Evolutionary conservation across 2,113 vertebrate genomes (phyloP).

Genomic region (Clarias magur): DNA sequence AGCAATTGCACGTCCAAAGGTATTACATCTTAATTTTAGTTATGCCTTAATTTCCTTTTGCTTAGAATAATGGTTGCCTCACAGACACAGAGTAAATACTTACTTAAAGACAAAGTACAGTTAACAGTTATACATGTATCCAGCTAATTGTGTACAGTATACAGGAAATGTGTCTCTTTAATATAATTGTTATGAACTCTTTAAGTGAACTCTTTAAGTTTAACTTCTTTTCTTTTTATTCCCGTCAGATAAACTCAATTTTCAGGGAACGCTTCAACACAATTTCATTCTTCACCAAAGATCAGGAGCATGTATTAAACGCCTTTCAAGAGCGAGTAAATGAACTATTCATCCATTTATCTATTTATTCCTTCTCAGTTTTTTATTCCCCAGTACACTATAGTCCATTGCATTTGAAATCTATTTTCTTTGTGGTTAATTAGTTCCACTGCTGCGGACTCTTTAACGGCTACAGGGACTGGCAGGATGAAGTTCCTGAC

Average conservation of each 20-base stretch:
- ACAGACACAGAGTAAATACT: not conserved
- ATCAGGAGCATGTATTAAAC: rapidly evolving
- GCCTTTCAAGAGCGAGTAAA: not conserved
- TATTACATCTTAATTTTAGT: not conserved
- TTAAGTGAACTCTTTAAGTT: not conserved
- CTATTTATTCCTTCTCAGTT: not conserved
- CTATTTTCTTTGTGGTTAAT: not conserved
- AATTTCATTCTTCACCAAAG: rapidly evolving
- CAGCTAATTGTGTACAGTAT: not conserved
- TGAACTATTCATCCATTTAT: not conserved
- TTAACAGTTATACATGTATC: not conserved
- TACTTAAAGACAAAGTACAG: not conserved
- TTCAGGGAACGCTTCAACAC: rapidly evolving
- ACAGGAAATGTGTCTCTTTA: not conserved
- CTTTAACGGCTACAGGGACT: conserved; percentile 38
- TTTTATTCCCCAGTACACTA: not conserved
- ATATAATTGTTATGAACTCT: not conserved
- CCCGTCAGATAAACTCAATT: not conserved
- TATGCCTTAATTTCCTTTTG: not conserved
- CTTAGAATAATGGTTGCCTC: not conserved
- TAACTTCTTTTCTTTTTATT: not conserved
- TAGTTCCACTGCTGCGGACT: conserved; percentile 42
- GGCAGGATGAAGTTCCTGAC: conserved; percentile 1
- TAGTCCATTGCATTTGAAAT: too few species aligned
- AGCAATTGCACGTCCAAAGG: not conserved